Conservation (phyloP, 2,797 vertebrate genomes). For the Hapalemur alaotrensis region DNA sequence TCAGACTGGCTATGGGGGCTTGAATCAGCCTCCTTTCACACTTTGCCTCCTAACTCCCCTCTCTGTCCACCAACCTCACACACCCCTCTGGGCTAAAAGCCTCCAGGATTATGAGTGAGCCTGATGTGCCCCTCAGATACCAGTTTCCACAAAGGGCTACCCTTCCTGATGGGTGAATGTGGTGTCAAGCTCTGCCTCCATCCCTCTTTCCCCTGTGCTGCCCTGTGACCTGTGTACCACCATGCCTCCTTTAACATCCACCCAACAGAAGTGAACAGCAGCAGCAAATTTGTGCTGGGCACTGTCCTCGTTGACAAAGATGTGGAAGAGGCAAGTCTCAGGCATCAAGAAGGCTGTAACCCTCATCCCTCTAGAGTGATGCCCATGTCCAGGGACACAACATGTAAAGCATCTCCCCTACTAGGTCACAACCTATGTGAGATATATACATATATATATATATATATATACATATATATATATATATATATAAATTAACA, state of each 20-base stretch:
- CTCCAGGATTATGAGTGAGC: background rate
- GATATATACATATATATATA: background rate
- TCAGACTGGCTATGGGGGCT: background rate
- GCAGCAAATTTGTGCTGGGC: rapidly evolving
- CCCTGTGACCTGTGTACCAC: too few species aligned
- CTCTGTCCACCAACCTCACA: background rate
- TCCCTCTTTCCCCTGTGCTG: background rate
- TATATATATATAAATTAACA: background rate
- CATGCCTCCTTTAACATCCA: background rate
- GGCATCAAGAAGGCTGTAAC: background rate
- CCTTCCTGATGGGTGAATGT: background rate
- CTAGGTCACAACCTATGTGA: background rate
- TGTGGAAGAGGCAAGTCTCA: background rate
- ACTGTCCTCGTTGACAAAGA: background rate
- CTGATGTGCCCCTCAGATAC: background rate
- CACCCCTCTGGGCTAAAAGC: background rate
- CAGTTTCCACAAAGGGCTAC: background rate
- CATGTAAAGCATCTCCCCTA: background rate
- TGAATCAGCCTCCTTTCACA: background rate
- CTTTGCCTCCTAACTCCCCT: background rate
- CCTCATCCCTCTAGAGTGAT: background rate
- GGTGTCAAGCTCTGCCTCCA: background rate
- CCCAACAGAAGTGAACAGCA: background rate
- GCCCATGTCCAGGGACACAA: background rate
- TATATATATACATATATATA: background rate